Percentiles rank a stretch among this genome's conserved stretches.
These are phyloP conservation scores for Crenichthys baileyi DNA, from an alignment of 2,797 vertebrate genomes.

Conservation along the genomic window DNA sequence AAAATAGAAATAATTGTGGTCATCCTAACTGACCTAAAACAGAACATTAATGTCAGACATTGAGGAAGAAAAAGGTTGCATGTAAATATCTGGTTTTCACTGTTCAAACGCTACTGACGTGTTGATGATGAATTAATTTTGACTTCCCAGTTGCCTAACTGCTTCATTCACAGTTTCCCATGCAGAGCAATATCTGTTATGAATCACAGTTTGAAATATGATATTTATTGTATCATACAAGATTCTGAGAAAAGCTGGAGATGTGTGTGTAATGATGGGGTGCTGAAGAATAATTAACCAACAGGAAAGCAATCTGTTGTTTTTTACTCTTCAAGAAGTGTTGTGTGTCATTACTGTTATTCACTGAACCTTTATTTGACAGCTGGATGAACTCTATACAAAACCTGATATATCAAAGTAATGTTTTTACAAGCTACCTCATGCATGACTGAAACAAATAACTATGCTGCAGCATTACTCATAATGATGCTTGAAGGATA, in stretches of 20 bases:
- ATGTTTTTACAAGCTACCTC: constrained; percentile 16
- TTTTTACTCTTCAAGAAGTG: constrained; percentile 23
- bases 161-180: no score
- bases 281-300: neutral
- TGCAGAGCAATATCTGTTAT: no score
- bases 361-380: constrained; percentile 22
- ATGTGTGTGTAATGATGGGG: neutral
- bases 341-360: constrained; percentile 25
- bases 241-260: neutral
- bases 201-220: neutral
- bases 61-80: no score
- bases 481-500: constrained; percentile 20
- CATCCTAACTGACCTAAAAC: no score
- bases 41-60: no score
- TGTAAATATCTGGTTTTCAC: no score
- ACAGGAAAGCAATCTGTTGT: constrained; percentile 16
- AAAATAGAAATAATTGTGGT: no score
- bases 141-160: no score
- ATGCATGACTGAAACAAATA: constrained; percentile 28
- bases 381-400: constrained; percentile 17
- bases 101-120: no score
- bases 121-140: no score
- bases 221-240: neutral
- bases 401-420: constrained; percentile 41
- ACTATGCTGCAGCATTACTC: constrained; percentile 18